These are phyloP conservation scores for Caloenas nicobarica DNA, from an alignment of 2,113 vertebrate species.

Conservation along the genomic window DNA sequence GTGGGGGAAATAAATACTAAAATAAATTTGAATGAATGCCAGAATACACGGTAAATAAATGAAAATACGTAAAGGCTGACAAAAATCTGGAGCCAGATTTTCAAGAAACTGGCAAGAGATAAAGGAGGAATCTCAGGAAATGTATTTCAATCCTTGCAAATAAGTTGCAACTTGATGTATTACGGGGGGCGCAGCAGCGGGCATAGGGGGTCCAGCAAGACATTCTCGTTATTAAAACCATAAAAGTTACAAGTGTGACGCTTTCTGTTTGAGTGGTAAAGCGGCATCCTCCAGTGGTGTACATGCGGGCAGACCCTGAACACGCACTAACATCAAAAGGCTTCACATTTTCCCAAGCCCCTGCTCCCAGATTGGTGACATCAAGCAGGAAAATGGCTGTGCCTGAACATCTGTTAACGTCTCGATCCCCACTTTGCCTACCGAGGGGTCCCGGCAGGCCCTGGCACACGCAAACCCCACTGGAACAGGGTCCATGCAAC, in stretches of 20 bases:
- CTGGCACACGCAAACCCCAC: neutral
- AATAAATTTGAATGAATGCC: neutral
- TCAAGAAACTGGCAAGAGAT: neutral
- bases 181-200: too few relatives aligned
- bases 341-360: accelerated
- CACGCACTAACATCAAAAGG: neutral
- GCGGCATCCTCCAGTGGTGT: neutral
- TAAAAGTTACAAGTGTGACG: accelerated
- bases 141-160: neutral
- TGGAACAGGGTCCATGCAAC: neutral
- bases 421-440: too few relatives aligned
- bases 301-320: accelerated
- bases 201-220: neutral
- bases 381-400: neutral
- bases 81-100: neutral
- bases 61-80: neutral
- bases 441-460: neutral
- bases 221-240: neutral
- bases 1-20: neutral
- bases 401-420: neutral
- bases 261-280: accelerated
- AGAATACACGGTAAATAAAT: neutral
- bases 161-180: neutral
- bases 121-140: neutral
- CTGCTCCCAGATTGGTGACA: neutral